Conservation (phyloP, 2,888 invertebrate genomes). For the Drosophila lutescens region DNA sequence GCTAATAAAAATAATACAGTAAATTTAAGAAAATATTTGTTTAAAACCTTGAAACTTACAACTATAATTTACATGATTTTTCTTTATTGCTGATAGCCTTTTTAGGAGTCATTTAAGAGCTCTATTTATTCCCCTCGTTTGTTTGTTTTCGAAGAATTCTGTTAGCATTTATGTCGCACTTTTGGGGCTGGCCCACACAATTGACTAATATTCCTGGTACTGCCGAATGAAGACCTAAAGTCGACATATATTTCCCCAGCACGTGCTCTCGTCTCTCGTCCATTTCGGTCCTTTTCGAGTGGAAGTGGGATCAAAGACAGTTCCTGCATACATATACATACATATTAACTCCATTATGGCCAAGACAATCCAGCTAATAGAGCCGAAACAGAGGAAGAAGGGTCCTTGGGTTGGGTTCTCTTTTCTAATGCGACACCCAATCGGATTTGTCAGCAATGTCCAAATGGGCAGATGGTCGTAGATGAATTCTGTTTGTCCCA, state of each 20-base stretch:
- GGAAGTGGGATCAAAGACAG: conserved; percentile 67
- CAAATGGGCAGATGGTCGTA: conserved; percentile 52
- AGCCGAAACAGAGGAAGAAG: conserved; percentile 26
- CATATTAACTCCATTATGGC: conserved; percentile 74
- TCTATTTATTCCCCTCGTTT: not conserved
- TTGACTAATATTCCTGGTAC: conserved; percentile 30
- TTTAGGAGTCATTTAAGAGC: conserved; percentile 10
- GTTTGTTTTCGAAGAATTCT: conserved; percentile 11
- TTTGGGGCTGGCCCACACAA: conserved; percentile 12
- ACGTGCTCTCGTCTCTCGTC: conserved; percentile 23
- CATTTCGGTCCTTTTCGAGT: conserved; percentile 34
- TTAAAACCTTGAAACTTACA: no score
- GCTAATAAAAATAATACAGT: no score
- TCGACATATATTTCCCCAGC: conserved; percentile 23
- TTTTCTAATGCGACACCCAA: conserved; percentile 66
- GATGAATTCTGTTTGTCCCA: conserved; percentile 58
- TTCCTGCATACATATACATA: conserved; percentile 35
- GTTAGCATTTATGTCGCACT: conserved; percentile 17
- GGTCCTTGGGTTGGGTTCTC: conserved; percentile 3
- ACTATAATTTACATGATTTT: no score
- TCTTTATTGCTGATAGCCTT: conserved; percentile 10
- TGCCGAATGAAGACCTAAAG: conserved; percentile 31
- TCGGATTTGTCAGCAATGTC: conserved; percentile 71
- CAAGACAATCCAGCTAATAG: conserved; percentile 64
- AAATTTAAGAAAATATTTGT: not conserved